Base-by-base conservation (phyloP, 2,888 invertebrate genomes). In the Linnaemya vulpina region DNA sequence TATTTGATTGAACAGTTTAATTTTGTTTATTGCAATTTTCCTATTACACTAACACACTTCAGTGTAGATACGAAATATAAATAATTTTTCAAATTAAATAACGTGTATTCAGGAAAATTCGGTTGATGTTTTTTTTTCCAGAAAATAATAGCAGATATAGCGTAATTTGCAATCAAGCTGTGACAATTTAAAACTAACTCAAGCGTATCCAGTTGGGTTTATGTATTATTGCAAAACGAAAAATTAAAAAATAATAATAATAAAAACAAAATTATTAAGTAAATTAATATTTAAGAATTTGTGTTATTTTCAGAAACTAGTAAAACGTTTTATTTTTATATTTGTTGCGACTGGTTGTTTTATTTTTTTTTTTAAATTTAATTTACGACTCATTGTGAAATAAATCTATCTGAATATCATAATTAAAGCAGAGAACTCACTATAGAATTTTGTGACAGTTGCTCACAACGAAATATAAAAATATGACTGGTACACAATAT, bases 141-240 rank as follows among this genome's bases (percentile, higher is more conserved):
- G 38, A 58, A 53, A 74, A 68, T 43, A 30, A 35, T 55, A 63
- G 40, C 3, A 58, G 68, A 63, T 51, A 55, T 40, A 75, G 71
- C 17, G 68, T 63, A 74, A 78, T 79, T 75, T 79, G 79, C 63
- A 75, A 79, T 84, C 83, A 79, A 70, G 70, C 74, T 84, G 75
- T 65, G 83, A 79, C 83, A 79, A 79, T 49, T 53, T 65, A 58
- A 83, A 83, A 65, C 35, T 74, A 71, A 84, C 74, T 84, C 83
- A 79, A 75, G 68, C 83, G 79, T 84, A 70, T 30, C 79, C 51
- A 22, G 40, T 30, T 79, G 68, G 17, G 49, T 63, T 78, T 63
- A 55, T 43, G 70, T 60, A 9, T 38, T 35, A 22, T 38, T 17
- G 9, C 20, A 65, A n/a, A n/a, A n/a, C n/a, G n/a, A n/a, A n/a